Percentiles rank a stretch among this genome's conserved stretches.
phyloP scores from a whole-genome alignment of 1,140 invertebrate species.

The Campodea augens region DNA sequence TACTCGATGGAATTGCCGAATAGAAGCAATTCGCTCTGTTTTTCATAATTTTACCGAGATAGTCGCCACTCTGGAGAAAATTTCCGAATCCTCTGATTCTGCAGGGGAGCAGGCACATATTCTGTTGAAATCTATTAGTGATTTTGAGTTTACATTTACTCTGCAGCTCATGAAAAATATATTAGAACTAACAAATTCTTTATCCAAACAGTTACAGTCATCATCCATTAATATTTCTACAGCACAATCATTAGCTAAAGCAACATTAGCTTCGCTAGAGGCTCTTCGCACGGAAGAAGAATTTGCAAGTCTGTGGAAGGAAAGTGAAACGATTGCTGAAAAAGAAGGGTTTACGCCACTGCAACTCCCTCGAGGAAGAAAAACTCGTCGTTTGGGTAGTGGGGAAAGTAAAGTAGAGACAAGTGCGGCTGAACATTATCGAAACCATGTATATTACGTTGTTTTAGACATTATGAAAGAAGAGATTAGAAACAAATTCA shows the following conservation, averaged over 20 bases:
- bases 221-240: too few relatives aligned
- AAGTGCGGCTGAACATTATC: too few relatives aligned
- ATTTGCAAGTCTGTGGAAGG: background rate
- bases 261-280: background rate
- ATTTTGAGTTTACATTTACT: background rate
- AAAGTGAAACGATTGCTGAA: background rate
- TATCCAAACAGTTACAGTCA: too few relatives aligned
- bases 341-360: background rate
- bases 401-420: too few relatives aligned
- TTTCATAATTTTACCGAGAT: too few relatives aligned
- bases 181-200: background rate
- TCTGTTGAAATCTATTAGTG: background rate
- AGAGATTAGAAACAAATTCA: too few relatives aligned
- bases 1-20: background rate
- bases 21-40: background rate
- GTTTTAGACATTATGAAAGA: too few relatives aligned
- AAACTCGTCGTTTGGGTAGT: too few relatives aligned
- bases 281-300: background rate
- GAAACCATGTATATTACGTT: too few relatives aligned
- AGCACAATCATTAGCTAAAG: background rate
- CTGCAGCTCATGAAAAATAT: background rate
- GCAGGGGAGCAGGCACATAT: background rate
- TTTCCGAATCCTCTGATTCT: background rate
- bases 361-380: background rate
- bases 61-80: background rate